Evolutionary conservation across 2,888 invertebrate species (phyloP).

Genomic region (Schizotus pectinicornis): DNA sequence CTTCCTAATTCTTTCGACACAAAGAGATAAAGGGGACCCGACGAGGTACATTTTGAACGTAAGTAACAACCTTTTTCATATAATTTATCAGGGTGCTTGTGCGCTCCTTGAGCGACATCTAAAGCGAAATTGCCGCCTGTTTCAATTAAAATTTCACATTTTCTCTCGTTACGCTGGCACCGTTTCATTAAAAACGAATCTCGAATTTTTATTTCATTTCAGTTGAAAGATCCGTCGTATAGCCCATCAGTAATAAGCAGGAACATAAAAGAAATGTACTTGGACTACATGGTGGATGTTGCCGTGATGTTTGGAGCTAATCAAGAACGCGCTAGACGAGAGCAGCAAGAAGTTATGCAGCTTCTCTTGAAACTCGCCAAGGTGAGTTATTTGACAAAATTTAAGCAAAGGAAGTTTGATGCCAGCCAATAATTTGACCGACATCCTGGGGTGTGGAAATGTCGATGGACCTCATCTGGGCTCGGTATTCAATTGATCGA

Average conservation of each 20-base stretch:
- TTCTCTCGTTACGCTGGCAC: conserved; percentile 1
- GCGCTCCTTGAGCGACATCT: not conserved
- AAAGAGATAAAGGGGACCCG: conserved; percentile 42
- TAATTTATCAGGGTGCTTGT: conserved; percentile 3
- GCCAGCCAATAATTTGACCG: too few relatives aligned
- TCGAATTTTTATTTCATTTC: conserved; percentile 24
- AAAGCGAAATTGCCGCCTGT: not conserved
- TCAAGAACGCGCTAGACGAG: conserved; percentile 42
- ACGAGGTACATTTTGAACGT: conserved; percentile 49
- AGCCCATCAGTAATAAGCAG: conserved; percentile 38
- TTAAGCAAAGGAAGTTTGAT: not conserved
- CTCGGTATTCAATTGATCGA: too few relatives aligned
- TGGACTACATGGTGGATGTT: conserved; percentile 51
- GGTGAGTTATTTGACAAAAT: conserved; percentile 36
- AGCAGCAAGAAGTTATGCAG: conserved; percentile 48
- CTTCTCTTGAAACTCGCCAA: conserved; percentile 48
- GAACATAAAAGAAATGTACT: conserved; percentile 41
- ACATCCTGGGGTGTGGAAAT: too few relatives aligned
- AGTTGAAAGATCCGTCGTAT: conserved; percentile 43
- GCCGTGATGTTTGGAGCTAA: conserved; percentile 48
- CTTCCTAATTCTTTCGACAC: conserved; percentile 48
- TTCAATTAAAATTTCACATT: conserved; percentile 5
- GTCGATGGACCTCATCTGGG: too few relatives aligned
- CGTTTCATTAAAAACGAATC: conserved; percentile 8
- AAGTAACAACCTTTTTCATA: conserved; percentile 33